Evolutionary conservation across 2,113 vertebrate genomes (phyloP).

Genomic region (Entelurus aequoreus): DNA sequence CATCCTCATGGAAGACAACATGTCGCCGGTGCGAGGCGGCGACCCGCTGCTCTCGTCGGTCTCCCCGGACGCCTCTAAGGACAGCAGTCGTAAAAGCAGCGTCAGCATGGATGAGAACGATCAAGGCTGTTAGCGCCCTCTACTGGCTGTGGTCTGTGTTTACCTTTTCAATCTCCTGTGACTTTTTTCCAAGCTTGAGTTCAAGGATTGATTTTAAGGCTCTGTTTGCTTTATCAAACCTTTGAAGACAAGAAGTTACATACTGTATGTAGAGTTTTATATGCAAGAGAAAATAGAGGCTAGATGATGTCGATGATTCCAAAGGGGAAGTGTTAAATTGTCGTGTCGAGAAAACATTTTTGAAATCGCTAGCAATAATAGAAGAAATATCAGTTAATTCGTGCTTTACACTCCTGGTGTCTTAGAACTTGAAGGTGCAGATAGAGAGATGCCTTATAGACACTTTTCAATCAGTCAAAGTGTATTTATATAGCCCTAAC

Average conservation of each 20-base stretch:
- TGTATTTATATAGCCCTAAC: no score
- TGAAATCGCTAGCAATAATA: conserved; percentile 68
- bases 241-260: conserved; percentile 58
- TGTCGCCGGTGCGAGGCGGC: conserved; percentile 80
- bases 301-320: conserved; percentile 56
- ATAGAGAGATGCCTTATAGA: conserved; percentile 52
- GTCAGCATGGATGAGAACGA: conserved; percentile 93
- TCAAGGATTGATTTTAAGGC: conserved; percentile 53
- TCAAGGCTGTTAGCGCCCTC: conserved; percentile 82
- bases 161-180: conserved; percentile 53
- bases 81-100: conserved; percentile 90
- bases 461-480: conserved; percentile 29
- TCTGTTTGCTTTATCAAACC: conserved; percentile 55
- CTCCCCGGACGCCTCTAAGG: conserved; percentile 85
- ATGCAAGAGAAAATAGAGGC: conserved; percentile 50
- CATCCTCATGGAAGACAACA: conserved; percentile 91
- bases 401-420: conserved; percentile 66
- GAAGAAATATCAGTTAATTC: conserved; percentile 57
- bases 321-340: conserved; percentile 58
- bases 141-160: conserved; percentile 49
- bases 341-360: conserved; percentile 53
- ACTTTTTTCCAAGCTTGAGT: conserved; percentile 44
- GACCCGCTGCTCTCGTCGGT: conserved; percentile 86
- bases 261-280: conserved; percentile 44
- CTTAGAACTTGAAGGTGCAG: conserved; percentile 66